A percentile compares a stretch with the other conserved stretches of the same genome.
phyloP scores from a whole-genome alignment of 2,113 vertebrate species.

The Caloenas nicobarica region DNA sequence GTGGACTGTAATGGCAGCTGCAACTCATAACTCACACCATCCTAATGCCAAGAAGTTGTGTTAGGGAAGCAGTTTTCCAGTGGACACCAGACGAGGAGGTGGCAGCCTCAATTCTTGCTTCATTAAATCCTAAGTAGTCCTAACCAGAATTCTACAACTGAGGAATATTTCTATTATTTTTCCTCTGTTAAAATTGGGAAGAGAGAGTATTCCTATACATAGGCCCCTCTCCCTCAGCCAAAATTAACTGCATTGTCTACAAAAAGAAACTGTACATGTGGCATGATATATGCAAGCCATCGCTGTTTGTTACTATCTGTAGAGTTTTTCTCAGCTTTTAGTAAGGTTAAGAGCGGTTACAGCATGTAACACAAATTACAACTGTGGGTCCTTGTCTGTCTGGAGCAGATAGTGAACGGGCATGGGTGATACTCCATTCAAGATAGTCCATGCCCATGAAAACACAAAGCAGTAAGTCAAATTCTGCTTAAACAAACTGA shows the following conservation, averaged over 20 bases:
- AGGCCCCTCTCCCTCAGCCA: background rate
- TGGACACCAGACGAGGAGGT: background rate
- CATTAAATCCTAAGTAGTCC: background rate
- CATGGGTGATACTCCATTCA: background rate
- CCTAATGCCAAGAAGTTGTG: background rate
- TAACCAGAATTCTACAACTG: background rate
- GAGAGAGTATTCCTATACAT: background rate
- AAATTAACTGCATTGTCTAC: rapidly evolving
- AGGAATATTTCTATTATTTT: background rate
- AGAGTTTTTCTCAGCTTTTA: background rate
- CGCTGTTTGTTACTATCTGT: background rate
- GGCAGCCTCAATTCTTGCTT: background rate
- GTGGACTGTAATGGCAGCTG: background rate
- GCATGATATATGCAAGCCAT: rapidly evolving
- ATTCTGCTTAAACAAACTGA: background rate
- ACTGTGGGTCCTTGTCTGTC: background rate
- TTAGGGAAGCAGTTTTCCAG: background rate
- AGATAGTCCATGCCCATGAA: rapidly evolving
- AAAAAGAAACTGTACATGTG: background rate
- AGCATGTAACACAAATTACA: background rate
- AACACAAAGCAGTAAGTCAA: background rate
- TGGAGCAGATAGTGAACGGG: background rate
- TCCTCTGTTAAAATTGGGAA: background rate
- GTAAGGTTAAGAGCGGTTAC: background rate
- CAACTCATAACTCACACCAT: background rate